Base-by-base conservation (phyloP, 2,888 invertebrate genomes). In the Nematopogon swammerdamellus region DNA sequence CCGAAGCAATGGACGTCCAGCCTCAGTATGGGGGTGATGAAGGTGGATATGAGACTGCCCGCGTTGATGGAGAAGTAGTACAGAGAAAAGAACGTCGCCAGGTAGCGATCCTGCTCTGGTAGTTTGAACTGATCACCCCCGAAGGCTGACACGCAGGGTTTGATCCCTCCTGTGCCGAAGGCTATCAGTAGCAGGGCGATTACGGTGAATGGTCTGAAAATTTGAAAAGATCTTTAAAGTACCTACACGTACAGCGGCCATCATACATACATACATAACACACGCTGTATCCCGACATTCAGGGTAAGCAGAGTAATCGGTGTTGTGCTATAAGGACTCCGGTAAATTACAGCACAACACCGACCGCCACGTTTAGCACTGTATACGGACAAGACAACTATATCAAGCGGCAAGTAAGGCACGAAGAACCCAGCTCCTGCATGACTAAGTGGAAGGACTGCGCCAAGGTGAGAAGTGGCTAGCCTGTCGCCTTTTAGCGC, bases 1-100 rank as follows among this genome's bases (percentile, higher is more conserved):
- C 83, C 89, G 57, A 92, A 92, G 63, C 94, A 94, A 45, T 85
- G 77, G 1, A 91, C 84, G 60, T 91, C 87, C 45, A 86, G 87
- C 60, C 97, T 84, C 10, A 97, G 71, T 46, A 95, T 83, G 0
- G 97, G 97, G 0, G 96, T 95, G 1, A 97, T 60, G 55, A 92
- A 85, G 0, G 92, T 95, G 0, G 95, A 95, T 48, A 97, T 82
- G 49, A 95, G 82, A 56, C 94, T 93, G 8, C 97, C 97, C 0
- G 88, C 85, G 68, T 97, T 97, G 63, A 97, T 97, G 45, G 94
- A 80, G 63, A 97, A 94, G 75, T 97, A 97, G 69, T 97, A 97
- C 1, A 96, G 73, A 0, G 96, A 96, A 75, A 97, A 97, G 75
- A 94, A 97, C 52, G 85, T 85, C 16, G 88, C 86, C 52, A 96